Evolutionary conservation across 2,113 vertebrate species (phyloP), one percentile per base, ranked within the genome.

Genomic region (Saguinus imperator): DNA sequence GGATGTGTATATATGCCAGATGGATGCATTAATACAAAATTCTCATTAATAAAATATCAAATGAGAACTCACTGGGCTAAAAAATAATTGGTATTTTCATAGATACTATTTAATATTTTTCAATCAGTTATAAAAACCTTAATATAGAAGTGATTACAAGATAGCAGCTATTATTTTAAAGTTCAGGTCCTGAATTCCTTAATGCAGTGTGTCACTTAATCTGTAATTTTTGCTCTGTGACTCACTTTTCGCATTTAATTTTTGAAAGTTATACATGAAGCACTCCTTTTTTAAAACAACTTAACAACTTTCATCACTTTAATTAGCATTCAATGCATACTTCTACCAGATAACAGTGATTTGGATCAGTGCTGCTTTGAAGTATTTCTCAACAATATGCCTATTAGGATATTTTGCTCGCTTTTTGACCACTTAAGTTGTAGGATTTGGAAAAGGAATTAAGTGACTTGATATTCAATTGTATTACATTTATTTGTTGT

Each of bases 151-250:
- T 79, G 40, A 64, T 90, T 70, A 45, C 18, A 58, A 91, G 61
- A 40, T 45, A 50, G 58, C 4, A 55, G 45, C 21, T 35, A 48
- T 81, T 82, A 57, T 97, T 94, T 86, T 72, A 76, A 96, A 95
- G 91, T 83, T 87, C 79, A 96, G 82, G 57, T 91, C 93, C 93
- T 84, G 79, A 89, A 93, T 57, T 93, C 48, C 52, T 73, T 73
- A 89, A 66, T 79, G 55, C 5, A 0, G 0, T 18, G 2, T 86
- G 37, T n/a, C 80, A 64, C 61, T 64, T 64, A 75, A 13, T 35
- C 92, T 68, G 35, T 29, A 16, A 23, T 32, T 93, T 94, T 87
- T 79, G 14, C 50, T 90, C 76, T 43, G 23, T 70, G 55, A 70
- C 43, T 81, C 79, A n/a, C 43, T 95, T 91, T 95, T 76, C 43